Percentiles rank a stretch among this genome's conserved stretches.
phyloP scores from a whole-genome alignment of 2,888 invertebrate species.

The Caenorhabditis sinica region DNA sequence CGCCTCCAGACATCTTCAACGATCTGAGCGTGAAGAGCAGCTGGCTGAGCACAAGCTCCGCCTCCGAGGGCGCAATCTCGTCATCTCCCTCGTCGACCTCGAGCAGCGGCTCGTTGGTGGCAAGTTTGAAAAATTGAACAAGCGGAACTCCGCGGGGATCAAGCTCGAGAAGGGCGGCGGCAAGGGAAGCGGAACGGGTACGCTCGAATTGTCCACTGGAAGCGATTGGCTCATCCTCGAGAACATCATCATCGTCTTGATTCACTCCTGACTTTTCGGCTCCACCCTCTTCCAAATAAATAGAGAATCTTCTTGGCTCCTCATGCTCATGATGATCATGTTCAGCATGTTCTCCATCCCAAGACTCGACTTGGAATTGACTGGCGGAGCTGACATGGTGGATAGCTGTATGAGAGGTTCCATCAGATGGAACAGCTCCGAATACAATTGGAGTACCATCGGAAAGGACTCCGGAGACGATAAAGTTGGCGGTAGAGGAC shows the following conservation, averaged over 20 bases:
- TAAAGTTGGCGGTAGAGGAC: slow-evolving; percentile 51
- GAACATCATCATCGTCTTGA: slow-evolving; percentile 36
- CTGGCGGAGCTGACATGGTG: slow-evolving; percentile 70
- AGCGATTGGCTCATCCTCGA: slow-evolving; percentile 75
- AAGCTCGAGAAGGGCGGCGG: slow-evolving; percentile 73
- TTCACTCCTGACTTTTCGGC: slow-evolving; percentile 24
- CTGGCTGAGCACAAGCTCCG: slow-evolving; percentile 69
- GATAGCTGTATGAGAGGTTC: slow-evolving; percentile 59
- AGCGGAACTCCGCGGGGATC: slow-evolving; percentile 73
- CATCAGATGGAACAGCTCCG: slow-evolving; percentile 53
- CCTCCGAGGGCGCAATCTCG: slow-evolving; percentile 68
- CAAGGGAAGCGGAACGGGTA: slow-evolving; percentile 73
- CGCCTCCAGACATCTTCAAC: slow-evolving; percentile 72
- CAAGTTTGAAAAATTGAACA: slow-evolving; percentile 73
- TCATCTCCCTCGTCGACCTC: slow-evolving; percentile 70
- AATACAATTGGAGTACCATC: slow-evolving; percentile 61
- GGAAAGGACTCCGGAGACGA: slow-evolving; percentile 70
- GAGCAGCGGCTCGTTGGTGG: slow-evolving; percentile 64
- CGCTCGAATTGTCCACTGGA: slow-evolving; percentile 75
- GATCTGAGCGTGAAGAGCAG: slow-evolving; percentile 72
- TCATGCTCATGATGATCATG: slow-evolving; percentile 64
- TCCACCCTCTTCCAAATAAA: slow-evolving; percentile 53
- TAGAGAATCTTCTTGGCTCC: slow-evolving; percentile 58
- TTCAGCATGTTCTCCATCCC: slow-evolving; percentile 76
- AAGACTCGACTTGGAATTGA: slow-evolving; percentile 74